Base-by-base conservation (phyloP, 2,113 vertebrate genomes). In the Nerophis lumbriciformis region DNA sequence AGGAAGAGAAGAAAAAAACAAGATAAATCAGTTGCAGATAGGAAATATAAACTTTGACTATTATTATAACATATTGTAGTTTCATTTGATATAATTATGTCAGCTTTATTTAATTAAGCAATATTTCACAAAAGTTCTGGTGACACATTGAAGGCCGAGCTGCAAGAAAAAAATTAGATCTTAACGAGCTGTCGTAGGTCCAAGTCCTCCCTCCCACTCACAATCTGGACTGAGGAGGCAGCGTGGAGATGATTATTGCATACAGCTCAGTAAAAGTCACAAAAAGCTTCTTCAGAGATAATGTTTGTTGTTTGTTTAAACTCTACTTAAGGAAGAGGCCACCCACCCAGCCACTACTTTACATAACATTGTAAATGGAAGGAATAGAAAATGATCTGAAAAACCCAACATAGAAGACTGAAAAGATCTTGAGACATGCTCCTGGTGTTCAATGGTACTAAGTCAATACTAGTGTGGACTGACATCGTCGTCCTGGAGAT, bases 151-250 rank as follows among this genome's bases (percentile, higher is more conserved):
- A 28, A 28, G 28, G 42, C 10, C 42, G 10, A 42, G 39, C 39
- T 42, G 39, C 39, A 45, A 45, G 42, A 12, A 45, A 12, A 45
- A 45, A 45, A 12, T 6, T 4, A 12, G 16, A 42, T 62, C 15
- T 49, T 37, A n/a, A 37, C 57, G 54, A 61, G 47, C 61, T 71
- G 64, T 76, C 70, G 37, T n/a, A 37, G 42, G 63, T 79, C 75
- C 71, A 77, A 66, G 49, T 62, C 66, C 78, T 68, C 82, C 68
- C 78, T 68, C 82, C 80, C 78, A 78, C 80, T 60, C 63, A 75
- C 68, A 66, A 73, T 72, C 78, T 86, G 78, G 76, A 63, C 19
- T 14, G 48, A 10, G 56, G 65, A 67, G 56, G 53, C 42, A 59
- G 51, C 62, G 59, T 52, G 35, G 37, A 19, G 55, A 71, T 68